Percentiles rank a stretch among this genome's conserved stretches.
These are phyloP conservation scores for Macroteleia sp. DNA, from an alignment of 2,888 invertebrate genomes.

Conservation along the genomic window DNA sequence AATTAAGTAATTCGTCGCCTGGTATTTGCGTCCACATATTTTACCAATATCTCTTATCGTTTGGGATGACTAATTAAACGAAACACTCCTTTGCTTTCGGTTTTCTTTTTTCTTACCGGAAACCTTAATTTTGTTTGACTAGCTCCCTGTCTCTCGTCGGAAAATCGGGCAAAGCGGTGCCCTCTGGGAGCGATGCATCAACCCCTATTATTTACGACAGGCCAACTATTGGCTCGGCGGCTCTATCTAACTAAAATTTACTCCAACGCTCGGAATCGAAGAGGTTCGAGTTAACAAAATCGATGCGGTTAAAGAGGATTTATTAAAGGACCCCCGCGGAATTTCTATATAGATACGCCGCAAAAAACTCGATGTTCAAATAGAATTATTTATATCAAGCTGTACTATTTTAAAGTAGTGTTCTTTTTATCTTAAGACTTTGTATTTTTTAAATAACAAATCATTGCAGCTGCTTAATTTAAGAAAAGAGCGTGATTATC, in stretches of 20 bases:
- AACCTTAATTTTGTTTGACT: slow-evolving; percentile 38
- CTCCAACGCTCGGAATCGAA: slow-evolving; percentile 57
- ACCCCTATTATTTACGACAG: slow-evolving; percentile 77
- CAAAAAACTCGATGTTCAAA: background rate
- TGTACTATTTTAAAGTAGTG: background rate
- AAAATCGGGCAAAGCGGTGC: slow-evolving; percentile 67
- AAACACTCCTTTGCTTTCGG: background rate
- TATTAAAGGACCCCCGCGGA: slow-evolving; percentile 47
- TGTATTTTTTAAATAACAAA: too few relatives aligned
- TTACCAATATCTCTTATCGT: slow-evolving; percentile 3
- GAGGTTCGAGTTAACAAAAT: slow-evolving; percentile 58
- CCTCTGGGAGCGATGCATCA: slow-evolving; percentile 80
- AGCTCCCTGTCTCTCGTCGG: slow-evolving; percentile 46
- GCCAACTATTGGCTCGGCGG: slow-evolving; percentile 74
- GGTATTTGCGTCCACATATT: background rate
- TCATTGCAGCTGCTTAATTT: too few relatives aligned
- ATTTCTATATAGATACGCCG: slow-evolving; percentile 5
- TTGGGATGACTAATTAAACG: slow-evolving; percentile 14
- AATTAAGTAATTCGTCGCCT: slow-evolving; percentile 20
- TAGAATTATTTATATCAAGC: background rate
- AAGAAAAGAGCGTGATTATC: too few relatives aligned
- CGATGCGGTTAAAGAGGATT: slow-evolving; percentile 61
- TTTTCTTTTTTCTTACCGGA: slow-evolving; percentile 11
- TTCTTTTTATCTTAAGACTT: too few relatives aligned
- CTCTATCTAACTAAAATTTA: slow-evolving; percentile 78